Base-by-base conservation (phyloP, 2,113 vertebrate species). In the Oreochromis tanganicae region DNA sequence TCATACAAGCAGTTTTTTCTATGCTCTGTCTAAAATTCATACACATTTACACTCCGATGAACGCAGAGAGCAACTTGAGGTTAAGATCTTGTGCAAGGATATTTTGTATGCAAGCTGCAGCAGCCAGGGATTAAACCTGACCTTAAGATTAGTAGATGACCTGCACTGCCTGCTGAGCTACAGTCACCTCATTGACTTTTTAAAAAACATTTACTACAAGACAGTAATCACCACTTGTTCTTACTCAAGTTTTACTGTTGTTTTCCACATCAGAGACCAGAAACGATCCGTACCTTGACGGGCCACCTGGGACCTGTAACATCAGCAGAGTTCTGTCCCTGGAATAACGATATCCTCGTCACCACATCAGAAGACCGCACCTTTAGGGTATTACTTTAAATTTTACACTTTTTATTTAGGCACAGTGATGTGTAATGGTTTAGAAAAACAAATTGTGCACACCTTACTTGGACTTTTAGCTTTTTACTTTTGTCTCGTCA, bases 341-440 rank as follows among this genome's bases (percentile, higher is more conserved):
- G 97, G 98, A 91, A 96, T 78, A 81, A 93, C 85, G 92, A 93
- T 19, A 63, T 95, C 50, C 81, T 99, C 5, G 27, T 98, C 91
- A 98, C 97, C 1, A 95, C 96, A 19, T 98, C 98, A 88, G 97
- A 98, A 91, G 98, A 99, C 90, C 96, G 97, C 87, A 97, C 97
- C 94, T 98, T 98, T 94, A 96, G 95, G 96, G 90, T 95, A 85
- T 16, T 66, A 3, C 80, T 6, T 66, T 57, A 38, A 46, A 16
- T 84, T 52, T 55, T 2, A 12, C 12, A 52, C 10, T 63, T 56
- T 71, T 54, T 3, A 24, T 78, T 80, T 27, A 21, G 24, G 2
- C 0, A 78, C 27, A 52, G 10, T 34, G 46, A 32, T 8, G 3
- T 71, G 34, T 34, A 41, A 34, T 79, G 41, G 32, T 50, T 85